Percentiles rank a stretch among this genome's conserved stretches.
phyloP scores from a whole-genome alignment of 2,113 vertebrate genomes.

The Cheilinus undulatus region DNA sequence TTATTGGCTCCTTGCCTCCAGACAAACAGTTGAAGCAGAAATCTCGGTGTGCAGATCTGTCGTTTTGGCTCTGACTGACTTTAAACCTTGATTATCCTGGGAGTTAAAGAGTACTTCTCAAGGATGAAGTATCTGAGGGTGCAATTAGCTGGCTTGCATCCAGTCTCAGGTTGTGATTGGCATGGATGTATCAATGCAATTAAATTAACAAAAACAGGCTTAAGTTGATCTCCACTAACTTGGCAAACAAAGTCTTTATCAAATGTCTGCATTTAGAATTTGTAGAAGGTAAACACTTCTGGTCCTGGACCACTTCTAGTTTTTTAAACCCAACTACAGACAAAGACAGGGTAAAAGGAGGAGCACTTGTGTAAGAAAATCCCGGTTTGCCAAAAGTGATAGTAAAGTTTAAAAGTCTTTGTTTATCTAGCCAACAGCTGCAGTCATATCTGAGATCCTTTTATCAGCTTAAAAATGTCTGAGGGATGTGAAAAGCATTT shows the following conservation, averaged over 20 bases:
- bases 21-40: constrained; percentile 71
- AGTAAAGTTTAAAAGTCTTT: not conserved
- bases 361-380: constrained; percentile 18
- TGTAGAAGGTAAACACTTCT: constrained; percentile 16
- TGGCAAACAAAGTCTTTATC: constrained; percentile 16
- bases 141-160: constrained; percentile 41
- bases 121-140: constrained; percentile 27
- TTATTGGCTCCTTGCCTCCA: constrained; percentile 58
- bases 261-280: constrained; percentile 9
- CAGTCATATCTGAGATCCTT: constrained; percentile 9
- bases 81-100: constrained; percentile 58
- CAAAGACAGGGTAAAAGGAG: not conserved
- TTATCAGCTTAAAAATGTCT: not conserved
- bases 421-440: constrained; percentile 5
- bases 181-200: constrained; percentile 27
- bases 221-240: constrained; percentile 21
- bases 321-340: not conserved
- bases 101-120: constrained; percentile 27
- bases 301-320: not conserved
- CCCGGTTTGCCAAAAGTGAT: constrained; percentile 16
- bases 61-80: constrained; percentile 58
- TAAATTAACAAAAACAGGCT: constrained; percentile 22
- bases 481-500: not conserved
- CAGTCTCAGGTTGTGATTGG: constrained; percentile 57
- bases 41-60: constrained; percentile 59